Percentiles rank a stretch among this genome's conserved stretches.
Evolutionary conservation across 2,888 invertebrate genomes (phyloP).

Genomic region (Idaea aversata): DNA sequence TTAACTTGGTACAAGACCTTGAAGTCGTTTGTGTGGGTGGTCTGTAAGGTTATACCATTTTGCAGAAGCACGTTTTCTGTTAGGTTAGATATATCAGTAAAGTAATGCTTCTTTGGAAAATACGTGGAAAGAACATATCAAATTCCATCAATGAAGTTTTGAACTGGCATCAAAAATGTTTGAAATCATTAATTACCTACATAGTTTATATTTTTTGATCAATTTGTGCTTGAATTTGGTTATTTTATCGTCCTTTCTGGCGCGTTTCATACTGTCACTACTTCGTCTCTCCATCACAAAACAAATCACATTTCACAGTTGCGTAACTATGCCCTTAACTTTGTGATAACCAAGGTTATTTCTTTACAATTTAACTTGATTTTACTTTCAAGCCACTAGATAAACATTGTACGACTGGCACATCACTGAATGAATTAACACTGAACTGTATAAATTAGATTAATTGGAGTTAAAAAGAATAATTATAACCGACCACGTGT

Average conservation of each 20-base stretch:
- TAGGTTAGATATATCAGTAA: background rate
- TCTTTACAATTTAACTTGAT: background rate
- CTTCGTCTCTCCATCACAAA: conserved; percentile 49
- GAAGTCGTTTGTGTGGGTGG: conserved; percentile 48
- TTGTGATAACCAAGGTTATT: background rate
- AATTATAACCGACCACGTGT: conserved; percentile 54
- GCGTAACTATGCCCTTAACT: conserved; percentile 38
- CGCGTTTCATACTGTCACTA: conserved; percentile 55
- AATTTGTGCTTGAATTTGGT: conserved; percentile 68
- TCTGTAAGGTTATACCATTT: conserved; percentile 49
- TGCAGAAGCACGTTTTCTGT: conserved; percentile 37
- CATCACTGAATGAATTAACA: conserved; percentile 4
- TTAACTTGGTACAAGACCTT: conserved; percentile 57
- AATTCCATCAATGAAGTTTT: background rate
- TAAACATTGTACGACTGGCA: background rate
- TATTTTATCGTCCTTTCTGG: conserved; percentile 63
- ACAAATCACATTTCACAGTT: conserved; percentile 30
- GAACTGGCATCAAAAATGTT: conserved; percentile 7
- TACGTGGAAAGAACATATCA: background rate
- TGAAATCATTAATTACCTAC: conserved; percentile 48
- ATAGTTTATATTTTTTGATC: conserved; percentile 65
- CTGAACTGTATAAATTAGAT: background rate
- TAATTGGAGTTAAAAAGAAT: conserved; percentile 20
- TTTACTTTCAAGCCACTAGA: background rate
- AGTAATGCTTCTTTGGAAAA: background rate